Percentiles rank a stretch among this genome's conserved stretches.
phyloP scores from a whole-genome alignment of 2,113 vertebrate species.

The Alligator sinensis region DNA sequence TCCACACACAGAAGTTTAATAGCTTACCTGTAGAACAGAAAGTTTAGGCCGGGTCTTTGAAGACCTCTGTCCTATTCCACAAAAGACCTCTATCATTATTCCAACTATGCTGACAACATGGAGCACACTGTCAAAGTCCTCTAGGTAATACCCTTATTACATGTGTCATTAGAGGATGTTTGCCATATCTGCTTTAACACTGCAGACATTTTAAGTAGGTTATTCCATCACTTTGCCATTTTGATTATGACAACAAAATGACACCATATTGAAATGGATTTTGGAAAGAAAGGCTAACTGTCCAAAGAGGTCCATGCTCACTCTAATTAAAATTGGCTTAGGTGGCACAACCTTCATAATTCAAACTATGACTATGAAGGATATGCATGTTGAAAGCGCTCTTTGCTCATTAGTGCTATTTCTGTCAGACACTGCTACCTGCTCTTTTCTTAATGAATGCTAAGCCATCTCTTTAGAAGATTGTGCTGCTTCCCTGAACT shows the following conservation, averaged over 20 bases:
- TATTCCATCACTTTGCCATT: slow-evolving; percentile 89
- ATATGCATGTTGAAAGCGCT: slow-evolving; percentile 82
- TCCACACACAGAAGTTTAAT: slow-evolving; percentile 74
- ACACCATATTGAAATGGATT: slow-evolving; percentile 88
- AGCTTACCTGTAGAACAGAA: slow-evolving; percentile 83
- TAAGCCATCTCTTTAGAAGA: slow-evolving; percentile 82
- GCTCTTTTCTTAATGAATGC: slow-evolving; percentile 87
- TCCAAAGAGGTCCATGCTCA: slow-evolving; percentile 86
- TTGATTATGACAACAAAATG: slow-evolving; percentile 89
- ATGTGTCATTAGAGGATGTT: slow-evolving; percentile 84
- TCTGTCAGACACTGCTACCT: slow-evolving; percentile 83
- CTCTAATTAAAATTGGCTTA: slow-evolving; percentile 90
- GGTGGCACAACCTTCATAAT: slow-evolving; percentile 87
- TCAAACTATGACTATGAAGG: slow-evolving; percentile 81
- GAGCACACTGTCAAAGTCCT: slow-evolving; percentile 83
- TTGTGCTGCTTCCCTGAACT: slow-evolving; percentile 74
- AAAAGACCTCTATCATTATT: slow-evolving; percentile 84
- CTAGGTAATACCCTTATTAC: slow-evolving; percentile 84
- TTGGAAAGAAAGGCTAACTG: slow-evolving; percentile 88
- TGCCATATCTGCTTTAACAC: slow-evolving; percentile 78
- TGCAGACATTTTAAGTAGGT: slow-evolving; percentile 85
- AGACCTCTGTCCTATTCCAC: slow-evolving; percentile 78
- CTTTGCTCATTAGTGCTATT: slow-evolving; percentile 88
- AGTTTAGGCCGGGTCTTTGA: slow-evolving; percentile 79
- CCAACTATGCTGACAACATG: slow-evolving; percentile 81